Base-by-base conservation (phyloP, 1,140 invertebrate genomes). In the Drosophila pseudoobscura region DNA sequence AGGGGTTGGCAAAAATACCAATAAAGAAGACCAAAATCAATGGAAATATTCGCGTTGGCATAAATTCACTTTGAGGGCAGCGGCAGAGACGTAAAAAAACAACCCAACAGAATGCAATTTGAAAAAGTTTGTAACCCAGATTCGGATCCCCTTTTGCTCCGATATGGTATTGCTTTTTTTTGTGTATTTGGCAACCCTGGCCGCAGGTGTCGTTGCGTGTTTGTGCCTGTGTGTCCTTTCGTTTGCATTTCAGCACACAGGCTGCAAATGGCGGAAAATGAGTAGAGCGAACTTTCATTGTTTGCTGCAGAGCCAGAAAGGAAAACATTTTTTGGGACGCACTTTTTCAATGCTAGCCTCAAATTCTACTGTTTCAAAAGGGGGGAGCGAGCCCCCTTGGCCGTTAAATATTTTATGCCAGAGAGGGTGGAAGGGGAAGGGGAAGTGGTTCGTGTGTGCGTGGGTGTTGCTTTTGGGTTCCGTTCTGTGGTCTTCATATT, bases 21-120 rank as follows among this genome's bases (percentile, higher is more conserved):
- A 87, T 85, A 87, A 85, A 82, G 78, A 78, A 80, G 60, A 75
- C 78, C 64, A 75, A 87, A 85, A 85, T 87, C 82, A 87, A 84
- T 84, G 82, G 73, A 85, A 84, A 85, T 74, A 84, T 85, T 85
- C 78, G 74, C 78, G 58, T 53, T 85, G 82, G 82, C 82, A 85
- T 87, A 85, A 87, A 85, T 82, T 85, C 75, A 65, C 69, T 85
- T 85, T 52, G 53, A 56, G 53, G 6, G 31, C 50, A 45, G 29
- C 29, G 8, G 24, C 29, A 53, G 17, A 47, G 29, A 24, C 8
- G 39, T 54, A 76, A 62, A 61, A 52, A 76, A 62, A 61, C 47
- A 65, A 72, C 20, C 20, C 20, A 20, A 20, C 20, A 20, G 20
- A 20, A 31, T 68, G 52, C 45, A 52, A 55, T 66, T 54, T 35